phyloP scores from a whole-genome alignment of 2,888 invertebrate genomes.

The Leucania comma region DNA sequence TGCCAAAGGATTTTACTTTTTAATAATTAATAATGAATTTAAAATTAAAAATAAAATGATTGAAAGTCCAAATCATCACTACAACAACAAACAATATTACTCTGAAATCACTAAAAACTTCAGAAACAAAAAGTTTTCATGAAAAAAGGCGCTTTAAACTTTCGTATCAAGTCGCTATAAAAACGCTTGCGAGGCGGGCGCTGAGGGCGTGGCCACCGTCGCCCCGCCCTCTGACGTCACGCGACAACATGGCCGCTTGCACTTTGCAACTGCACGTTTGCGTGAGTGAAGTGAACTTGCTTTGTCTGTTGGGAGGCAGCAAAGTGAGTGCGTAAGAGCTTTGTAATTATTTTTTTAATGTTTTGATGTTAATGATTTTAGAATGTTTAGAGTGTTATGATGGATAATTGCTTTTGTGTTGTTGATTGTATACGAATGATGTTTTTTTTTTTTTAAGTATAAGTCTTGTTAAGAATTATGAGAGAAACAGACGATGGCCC shows the following conservation, averaged over 20 bases:
- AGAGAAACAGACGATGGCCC: too few relatives aligned
- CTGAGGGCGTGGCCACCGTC: conserved; percentile 73
- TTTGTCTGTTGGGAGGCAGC: conserved; percentile 29
- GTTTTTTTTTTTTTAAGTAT: not conserved
- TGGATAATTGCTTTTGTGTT: conserved; percentile 1
- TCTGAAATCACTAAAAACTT: not conserved
- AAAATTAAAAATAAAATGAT: too few relatives aligned
- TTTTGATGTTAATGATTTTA: conserved; percentile 25
- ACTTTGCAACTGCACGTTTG: conserved; percentile 71
- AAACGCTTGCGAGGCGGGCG: conserved; percentile 70
- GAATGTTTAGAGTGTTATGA: not conserved
- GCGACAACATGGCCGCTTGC: conserved; percentile 85
- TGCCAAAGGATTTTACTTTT: too few relatives aligned
- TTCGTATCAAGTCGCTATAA: conserved; percentile 57
- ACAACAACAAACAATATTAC: not conserved
- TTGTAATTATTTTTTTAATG: conserved; percentile 29
- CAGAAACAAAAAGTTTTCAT: conserved; percentile 5
- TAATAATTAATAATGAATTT: too few relatives aligned
- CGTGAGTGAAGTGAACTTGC: conserved; percentile 56
- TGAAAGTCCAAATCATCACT: too few relatives aligned
- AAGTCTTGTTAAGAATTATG: not conserved
- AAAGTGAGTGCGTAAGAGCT: conserved; percentile 21
- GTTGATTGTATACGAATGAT: not conserved
- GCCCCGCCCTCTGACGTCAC: conserved; percentile 83
- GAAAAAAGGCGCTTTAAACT: conserved; percentile 49